These are phyloP conservation scores for Chloropsis cyanopogon DNA, from an alignment of 2,113 vertebrate species.

Conservation along the genomic window DNA sequence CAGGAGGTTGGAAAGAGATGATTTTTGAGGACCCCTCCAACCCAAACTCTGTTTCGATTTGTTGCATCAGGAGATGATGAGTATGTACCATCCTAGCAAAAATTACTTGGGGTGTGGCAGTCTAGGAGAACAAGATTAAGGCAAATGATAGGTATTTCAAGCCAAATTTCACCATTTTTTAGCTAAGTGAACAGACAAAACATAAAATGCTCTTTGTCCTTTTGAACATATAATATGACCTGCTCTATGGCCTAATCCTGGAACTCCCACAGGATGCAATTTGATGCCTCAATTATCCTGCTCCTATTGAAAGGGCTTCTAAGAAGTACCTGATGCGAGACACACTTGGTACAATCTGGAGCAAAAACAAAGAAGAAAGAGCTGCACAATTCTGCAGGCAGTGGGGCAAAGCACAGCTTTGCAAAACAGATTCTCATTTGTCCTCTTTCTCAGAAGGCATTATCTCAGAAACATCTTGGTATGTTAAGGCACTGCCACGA, in stretches of 20 bases:
- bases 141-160: neutral
- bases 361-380: neutral
- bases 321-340: neutral
- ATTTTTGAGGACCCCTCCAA: neutral
- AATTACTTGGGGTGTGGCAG: neutral
- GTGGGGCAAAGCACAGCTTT: neutral
- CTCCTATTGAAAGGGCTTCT: neutral
- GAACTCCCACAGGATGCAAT: neutral
- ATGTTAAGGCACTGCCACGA: neutral
- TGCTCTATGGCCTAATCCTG: neutral
- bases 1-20: neutral
- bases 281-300: neutral
- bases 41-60: neutral
- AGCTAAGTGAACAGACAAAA: neutral
- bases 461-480: neutral
- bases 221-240: neutral
- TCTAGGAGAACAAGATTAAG: neutral
- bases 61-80: neutral
- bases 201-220: neutral
- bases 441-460: constrained; percentile 26
- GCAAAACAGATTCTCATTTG: neutral
- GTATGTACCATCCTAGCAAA: neutral
- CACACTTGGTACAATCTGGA: neutral
- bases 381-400: neutral
- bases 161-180: neutral